Base-by-base conservation (phyloP, 1,140 invertebrate genomes). In the Euura saliciscinereae region DNA sequence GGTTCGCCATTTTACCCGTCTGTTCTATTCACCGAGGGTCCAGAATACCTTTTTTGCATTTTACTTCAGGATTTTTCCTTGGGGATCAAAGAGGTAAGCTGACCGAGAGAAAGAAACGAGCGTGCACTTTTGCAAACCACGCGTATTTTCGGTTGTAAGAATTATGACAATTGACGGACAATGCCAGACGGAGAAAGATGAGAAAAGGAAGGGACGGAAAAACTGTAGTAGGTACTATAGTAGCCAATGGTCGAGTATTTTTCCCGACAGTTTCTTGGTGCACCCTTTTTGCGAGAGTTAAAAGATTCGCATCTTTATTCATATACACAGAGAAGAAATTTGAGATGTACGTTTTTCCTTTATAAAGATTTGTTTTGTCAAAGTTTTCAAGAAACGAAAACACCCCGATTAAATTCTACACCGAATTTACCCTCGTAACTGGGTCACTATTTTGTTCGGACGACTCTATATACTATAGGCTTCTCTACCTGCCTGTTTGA, bases 71-170 rank as follows among this genome's bases (percentile, higher is more conserved):
- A 76, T 73, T 78, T 80, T 76, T 45, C 73, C 66, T 75, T 68
- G 71, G 65, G 73, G 71, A 80, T 83, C 77, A 82, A 84, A 86
- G 79, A 85, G 81, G 78, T 81, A 78, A 80, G 72, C 79, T 80
- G 68, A 69, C 68, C 68, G 68, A 42, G 42, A 59, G 10, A 59
- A 59, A 59, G 51, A 59, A n/a, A 8, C 44, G 68, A 69, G 75
- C 75, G 75, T 78, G 76, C 77, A 75, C 75, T 78, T 77, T 80
- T 77, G 66, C 77, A 44, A 45, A 77, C 75, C 77, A 78, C 73
- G 75, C 75, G 80, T 73, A 80, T 81, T 85, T 85, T 81, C 76
- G 51, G 28, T 28, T n/a, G 13, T 11, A 59, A 28, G 28, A 28
- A 28, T 28, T 8, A 59, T 59, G 51, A 59, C 51, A 6, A 59